phyloP scores from a whole-genome alignment of 2,113 vertebrate species.

The Neomonachus schauinslandi region DNA sequence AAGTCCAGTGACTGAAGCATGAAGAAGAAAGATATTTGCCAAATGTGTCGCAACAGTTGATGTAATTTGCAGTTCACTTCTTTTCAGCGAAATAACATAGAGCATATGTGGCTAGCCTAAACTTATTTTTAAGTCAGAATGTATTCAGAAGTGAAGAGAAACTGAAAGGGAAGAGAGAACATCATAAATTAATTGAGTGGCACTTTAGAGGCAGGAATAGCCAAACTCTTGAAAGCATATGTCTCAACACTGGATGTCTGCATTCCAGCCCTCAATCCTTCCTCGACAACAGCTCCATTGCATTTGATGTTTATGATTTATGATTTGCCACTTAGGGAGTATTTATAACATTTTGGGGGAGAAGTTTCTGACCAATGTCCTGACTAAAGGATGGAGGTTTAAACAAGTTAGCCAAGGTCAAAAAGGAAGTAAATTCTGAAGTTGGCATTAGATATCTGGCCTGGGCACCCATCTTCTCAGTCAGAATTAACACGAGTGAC shows the following conservation, averaged over 20 bases:
- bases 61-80: constrained; percentile 64
- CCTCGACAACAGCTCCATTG: constrained; percentile 9
- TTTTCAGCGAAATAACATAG: constrained; percentile 58
- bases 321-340: constrained; percentile 35
- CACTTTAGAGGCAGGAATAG: neutral
- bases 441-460: neutral
- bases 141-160: constrained; percentile 51
- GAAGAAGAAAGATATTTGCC: constrained; percentile 56
- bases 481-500: neutral
- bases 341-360: constrained; percentile 46
- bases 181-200: constrained; percentile 66
- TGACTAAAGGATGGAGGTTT: constrained; percentile 32
- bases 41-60: constrained; percentile 37
- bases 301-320: constrained; percentile 56
- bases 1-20: constrained; percentile 44
- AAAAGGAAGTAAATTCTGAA: constrained; percentile 41
- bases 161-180: constrained; percentile 64
- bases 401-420: constrained; percentile 43
- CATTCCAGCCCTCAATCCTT: constrained; percentile 37
- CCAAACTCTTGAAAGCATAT: constrained; percentile 59
- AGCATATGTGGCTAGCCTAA: constrained; percentile 39
- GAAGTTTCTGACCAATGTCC: constrained; percentile 59
- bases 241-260: constrained; percentile 33
- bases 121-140: constrained; percentile 44
- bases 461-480: neutral